These are phyloP conservation scores for Agapetus fuscipes DNA, from an alignment of 2,888 invertebrate genomes.

Conservation along the genomic window DNA sequence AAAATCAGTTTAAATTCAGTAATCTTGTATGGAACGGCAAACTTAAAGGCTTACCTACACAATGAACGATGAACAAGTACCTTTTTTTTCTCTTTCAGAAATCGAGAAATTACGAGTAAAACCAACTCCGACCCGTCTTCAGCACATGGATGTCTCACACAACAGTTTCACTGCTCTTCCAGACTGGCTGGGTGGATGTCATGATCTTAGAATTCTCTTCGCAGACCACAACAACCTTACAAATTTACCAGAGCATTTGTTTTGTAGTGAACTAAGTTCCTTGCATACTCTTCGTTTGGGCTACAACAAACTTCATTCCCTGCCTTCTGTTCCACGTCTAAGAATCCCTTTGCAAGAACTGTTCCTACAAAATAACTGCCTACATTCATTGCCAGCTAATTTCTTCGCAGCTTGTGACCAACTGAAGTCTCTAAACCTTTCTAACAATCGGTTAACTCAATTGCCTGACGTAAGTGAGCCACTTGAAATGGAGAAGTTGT, in stretches of 20 bases:
- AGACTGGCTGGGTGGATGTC: conserved; percentile 67
- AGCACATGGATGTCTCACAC: conserved; percentile 70
- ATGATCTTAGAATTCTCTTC: conserved; percentile 59
- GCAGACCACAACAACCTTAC: conserved; percentile 66
- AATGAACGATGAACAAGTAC: no score
- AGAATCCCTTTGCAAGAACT: conserved; percentile 58
- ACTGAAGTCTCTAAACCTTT: conserved; percentile 62
- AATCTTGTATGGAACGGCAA: no score
- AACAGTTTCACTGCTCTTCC: conserved; percentile 65
- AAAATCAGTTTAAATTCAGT: no score
- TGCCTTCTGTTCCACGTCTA: conserved; percentile 60
- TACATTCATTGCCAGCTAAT: conserved; percentile 63
- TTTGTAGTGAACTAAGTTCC: conserved; percentile 63
- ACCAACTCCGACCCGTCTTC: conserved; percentile 60
- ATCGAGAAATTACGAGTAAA: conserved; percentile 59
- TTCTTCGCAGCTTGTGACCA: conserved; percentile 60
- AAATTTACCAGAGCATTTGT: conserved; percentile 61
- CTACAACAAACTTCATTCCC: conserved; percentile 63
- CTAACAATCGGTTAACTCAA: conserved; percentile 66
- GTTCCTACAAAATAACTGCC: conserved; percentile 68
- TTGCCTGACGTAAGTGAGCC: conserved; percentile 54
- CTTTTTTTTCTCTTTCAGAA: conserved; percentile 50
- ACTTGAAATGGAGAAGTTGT: conserved; percentile 60
- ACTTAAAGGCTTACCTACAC: no score
- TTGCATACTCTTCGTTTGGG: conserved; percentile 65